Evolutionary conservation across 92 coral and sea anemone species (phyloP).

Genomic region (Zoanthus solanderi): DNA sequence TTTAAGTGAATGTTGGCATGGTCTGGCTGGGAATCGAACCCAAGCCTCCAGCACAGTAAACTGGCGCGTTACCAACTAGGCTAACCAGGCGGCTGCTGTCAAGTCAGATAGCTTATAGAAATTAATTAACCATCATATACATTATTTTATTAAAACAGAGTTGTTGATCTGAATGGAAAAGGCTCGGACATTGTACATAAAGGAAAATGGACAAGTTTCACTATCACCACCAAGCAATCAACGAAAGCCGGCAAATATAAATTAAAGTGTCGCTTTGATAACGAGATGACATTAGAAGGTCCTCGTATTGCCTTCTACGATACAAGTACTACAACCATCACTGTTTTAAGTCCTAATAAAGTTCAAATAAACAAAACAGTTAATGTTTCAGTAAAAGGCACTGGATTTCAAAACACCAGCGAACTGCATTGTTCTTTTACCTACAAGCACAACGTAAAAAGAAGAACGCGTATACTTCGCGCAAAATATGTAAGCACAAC

Average conservation of each 20-base stretch:
- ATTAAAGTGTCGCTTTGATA: not conserved
- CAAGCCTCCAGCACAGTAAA: no score
- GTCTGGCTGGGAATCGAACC: no score
- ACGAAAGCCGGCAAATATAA: not conserved
- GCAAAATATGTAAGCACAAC: not conserved
- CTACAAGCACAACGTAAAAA: not conserved
- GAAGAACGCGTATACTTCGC: not conserved
- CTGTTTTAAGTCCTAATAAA: not conserved
- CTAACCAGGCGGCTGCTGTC: no score
- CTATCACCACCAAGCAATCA: conserved; percentile 2
- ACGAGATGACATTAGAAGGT: not conserved
- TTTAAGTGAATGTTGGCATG: no score
- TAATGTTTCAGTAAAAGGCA: not conserved
- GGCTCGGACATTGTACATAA: not conserved
- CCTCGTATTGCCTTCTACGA: not conserved
- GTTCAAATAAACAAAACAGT: not conserved
- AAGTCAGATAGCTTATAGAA: not conserved
- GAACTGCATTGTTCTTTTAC: conserved; percentile 14
- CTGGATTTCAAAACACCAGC: conserved; percentile 13
- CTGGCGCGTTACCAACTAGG: no score
- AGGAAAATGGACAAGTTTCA: not conserved
- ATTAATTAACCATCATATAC: not conserved
- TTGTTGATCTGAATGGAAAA: not conserved
- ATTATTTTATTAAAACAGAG: not conserved
- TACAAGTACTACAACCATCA: not conserved